Evolutionary conservation across 1,140 invertebrate species (phyloP).

Genomic region (Cydia splendana): DNA sequence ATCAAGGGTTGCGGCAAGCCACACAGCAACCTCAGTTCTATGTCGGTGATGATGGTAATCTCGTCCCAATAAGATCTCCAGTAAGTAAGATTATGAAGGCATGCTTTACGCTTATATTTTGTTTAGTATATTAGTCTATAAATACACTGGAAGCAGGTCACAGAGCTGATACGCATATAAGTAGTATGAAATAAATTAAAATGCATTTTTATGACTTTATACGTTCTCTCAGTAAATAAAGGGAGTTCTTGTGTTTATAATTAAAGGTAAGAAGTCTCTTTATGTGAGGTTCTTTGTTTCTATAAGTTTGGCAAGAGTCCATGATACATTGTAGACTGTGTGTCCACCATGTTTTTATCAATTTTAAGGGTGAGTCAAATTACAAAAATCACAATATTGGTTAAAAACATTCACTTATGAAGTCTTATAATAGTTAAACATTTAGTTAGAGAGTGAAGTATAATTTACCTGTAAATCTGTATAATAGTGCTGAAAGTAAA

Average conservation of each 20-base stretch:
- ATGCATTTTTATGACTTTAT: background rate
- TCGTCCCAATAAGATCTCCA: slow-evolving; percentile 77
- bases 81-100: slow-evolving; percentile 56
- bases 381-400: background rate
- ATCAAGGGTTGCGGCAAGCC: slow-evolving; percentile 88
- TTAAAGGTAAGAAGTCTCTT: background rate
- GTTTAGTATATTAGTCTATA: background rate
- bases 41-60: slow-evolving; percentile 82
- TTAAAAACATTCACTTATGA: background rate
- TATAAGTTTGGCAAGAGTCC: slow-evolving; percentile 20
- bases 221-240: background rate
- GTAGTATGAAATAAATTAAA: background rate
- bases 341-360: slow-evolving; percentile 17
- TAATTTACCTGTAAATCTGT: background rate
- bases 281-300: slow-evolving; percentile 4
- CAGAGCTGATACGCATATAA: background rate
- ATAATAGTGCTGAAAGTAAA: background rate
- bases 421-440: background rate
- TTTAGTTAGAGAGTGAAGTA: background rate
- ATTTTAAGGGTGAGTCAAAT: background rate
- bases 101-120: background rate
- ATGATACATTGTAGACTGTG: slow-evolving; percentile 2
- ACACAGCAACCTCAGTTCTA: slow-evolving; percentile 84
- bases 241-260: background rate
- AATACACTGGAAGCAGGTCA: slow-evolving; percentile 19